A percentile compares a stretch with the other conserved stretches of the same genome.
Conservation (phyloP, 2,888 invertebrate species). For the Phanerotoma sp. region DNA sequence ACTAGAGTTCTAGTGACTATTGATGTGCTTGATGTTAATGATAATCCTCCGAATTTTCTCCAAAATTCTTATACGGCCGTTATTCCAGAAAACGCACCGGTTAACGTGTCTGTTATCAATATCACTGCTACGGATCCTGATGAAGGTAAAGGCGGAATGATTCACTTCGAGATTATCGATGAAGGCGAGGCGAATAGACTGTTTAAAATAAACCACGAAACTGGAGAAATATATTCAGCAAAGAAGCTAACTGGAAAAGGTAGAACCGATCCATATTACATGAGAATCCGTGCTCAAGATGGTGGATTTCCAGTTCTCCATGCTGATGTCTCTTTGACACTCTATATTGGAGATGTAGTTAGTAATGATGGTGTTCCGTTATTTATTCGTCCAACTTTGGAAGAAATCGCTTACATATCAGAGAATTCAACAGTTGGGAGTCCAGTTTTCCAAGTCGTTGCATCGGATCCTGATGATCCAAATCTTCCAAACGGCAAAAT, state of each 20-base stretch:
- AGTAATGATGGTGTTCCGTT: slow-evolving; percentile 79
- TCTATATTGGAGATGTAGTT: slow-evolving; percentile 78
- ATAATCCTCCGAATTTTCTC: slow-evolving; percentile 72
- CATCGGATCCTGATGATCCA: slow-evolving; percentile 77
- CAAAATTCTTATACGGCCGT: slow-evolving; percentile 70
- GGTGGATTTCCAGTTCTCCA: slow-evolving; percentile 65
- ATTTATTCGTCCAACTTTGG: slow-evolving; percentile 70
- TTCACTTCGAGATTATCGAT: slow-evolving; percentile 72
- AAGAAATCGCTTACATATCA: slow-evolving; percentile 69
- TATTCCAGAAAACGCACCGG: slow-evolving; percentile 73
- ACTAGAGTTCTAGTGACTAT: slow-evolving; percentile 67
- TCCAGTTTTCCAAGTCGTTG: slow-evolving; percentile 74
- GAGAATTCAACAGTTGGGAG: slow-evolving; percentile 77
- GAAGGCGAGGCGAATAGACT: slow-evolving; percentile 73
- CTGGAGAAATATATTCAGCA: slow-evolving; percentile 69
- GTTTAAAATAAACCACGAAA: slow-evolving; percentile 67
- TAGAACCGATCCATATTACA: slow-evolving; percentile 70
- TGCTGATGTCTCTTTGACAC: slow-evolving; percentile 64
- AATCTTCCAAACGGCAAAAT: slow-evolving; percentile 74
- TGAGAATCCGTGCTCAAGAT: slow-evolving; percentile 71
- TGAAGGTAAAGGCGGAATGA: slow-evolving; percentile 70
- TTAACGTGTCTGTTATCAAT: slow-evolving; percentile 68
- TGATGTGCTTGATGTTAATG: slow-evolving; percentile 76
- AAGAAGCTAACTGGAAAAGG: slow-evolving; percentile 73
- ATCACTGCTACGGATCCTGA: slow-evolving; percentile 76